phyloP scores from a whole-genome alignment of 2,113 vertebrate genomes.

The Ptyas mucosa region DNA sequence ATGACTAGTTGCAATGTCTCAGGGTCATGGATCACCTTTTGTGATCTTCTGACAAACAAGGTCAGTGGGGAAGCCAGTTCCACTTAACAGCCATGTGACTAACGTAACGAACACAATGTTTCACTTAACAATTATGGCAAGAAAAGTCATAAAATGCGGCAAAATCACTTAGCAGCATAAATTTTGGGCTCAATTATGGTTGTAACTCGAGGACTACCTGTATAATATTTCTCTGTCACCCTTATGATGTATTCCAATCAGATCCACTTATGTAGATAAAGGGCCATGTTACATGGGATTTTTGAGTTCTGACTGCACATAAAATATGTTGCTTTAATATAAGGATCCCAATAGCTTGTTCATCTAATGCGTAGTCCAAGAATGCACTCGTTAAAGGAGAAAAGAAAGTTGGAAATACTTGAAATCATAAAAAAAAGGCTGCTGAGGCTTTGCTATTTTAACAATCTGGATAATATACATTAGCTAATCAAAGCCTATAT shows the following conservation, averaged over 20 bases:
- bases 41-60: no score
- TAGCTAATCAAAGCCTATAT: slow-evolving; percentile 31
- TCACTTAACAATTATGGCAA: no score
- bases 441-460: slow-evolving; percentile 41
- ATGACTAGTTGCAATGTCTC: no score
- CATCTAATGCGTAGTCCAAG: neutral
- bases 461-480: slow-evolving; percentile 8
- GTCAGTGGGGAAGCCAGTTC: no score
- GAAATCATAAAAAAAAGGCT: slow-evolving; percentile 8
- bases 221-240: neutral
- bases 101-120: no score
- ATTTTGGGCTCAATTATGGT: no score
- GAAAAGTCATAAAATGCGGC: no score
- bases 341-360: neutral
- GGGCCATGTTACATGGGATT: neutral
- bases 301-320: neutral
- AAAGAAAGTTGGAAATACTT: neutral
- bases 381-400: no score
- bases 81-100: no score
- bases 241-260: neutral
- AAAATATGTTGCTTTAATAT: neutral
- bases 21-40: no score
- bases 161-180: no score
- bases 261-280: neutral
- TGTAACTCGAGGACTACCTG: no score